These are phyloP conservation scores for Linurgus olivaceus DNA, from an alignment of 2,797 vertebrate genomes.

Conservation along the genomic window DNA sequence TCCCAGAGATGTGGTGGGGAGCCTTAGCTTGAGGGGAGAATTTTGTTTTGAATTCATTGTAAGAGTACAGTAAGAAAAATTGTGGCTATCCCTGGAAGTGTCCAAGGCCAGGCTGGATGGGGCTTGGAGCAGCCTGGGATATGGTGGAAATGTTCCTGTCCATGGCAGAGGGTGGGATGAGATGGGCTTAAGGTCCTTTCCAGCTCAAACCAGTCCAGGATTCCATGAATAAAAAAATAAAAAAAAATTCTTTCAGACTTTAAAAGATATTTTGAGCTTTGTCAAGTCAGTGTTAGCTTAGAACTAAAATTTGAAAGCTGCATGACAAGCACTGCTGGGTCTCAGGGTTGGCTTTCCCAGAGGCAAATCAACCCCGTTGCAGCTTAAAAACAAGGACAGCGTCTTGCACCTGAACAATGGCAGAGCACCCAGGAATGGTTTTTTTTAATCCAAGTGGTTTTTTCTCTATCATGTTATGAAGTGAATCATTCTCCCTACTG, in stretches of 20 bases:
- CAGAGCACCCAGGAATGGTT: background rate
- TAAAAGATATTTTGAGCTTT: background rate
- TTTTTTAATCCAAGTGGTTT: background rate
- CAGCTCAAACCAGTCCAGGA: background rate
- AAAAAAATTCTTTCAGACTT: background rate
- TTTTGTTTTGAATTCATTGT: background rate
- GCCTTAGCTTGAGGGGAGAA: background rate
- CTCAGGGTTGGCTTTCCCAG: background rate
- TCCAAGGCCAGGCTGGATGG: fast-evolving
- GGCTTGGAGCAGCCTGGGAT: background rate
- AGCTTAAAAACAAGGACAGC: background rate
- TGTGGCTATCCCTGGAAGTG: background rate
- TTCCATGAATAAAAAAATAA: background rate
- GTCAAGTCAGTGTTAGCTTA: background rate
- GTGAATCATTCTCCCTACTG: background rate
- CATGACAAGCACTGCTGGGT: fast-evolving
- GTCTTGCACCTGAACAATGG: background rate
- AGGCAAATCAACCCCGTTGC: background rate
- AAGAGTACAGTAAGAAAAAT: background rate
- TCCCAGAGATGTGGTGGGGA: background rate
- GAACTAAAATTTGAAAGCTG: background rate
- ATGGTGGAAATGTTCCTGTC: background rate
- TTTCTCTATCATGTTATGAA: fast-evolving
- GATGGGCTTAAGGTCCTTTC: background rate
- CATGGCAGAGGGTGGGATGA: background rate